Conservation (phyloP, 1,140 invertebrate genomes). For the Cydia amplana region DNA sequence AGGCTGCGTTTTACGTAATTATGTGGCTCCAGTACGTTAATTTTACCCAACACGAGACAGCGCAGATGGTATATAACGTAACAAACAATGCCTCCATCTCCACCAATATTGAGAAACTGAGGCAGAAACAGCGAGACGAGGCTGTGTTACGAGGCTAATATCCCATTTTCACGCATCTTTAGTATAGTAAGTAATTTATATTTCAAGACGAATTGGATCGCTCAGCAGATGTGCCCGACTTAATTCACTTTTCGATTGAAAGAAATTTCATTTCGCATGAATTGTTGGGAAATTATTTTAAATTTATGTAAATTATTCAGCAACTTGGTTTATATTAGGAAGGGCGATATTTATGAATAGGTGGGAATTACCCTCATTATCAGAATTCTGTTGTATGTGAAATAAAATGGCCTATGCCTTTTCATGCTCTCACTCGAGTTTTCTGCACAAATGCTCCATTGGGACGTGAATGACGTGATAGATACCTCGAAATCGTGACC, state of each 20-base stretch:
- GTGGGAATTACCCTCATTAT: background rate
- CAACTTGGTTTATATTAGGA: conserved; percentile 1
- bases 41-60: background rate
- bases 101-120: background rate
- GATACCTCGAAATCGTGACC: background rate
- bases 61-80: background rate
- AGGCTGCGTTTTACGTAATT: background rate
- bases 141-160: background rate
- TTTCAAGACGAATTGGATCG: conserved; percentile 11
- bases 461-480: too few relatives aligned
- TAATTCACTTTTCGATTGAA: conserved; percentile 27
- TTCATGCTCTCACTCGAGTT: background rate
- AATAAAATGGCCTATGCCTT: background rate
- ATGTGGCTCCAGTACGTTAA: background rate
- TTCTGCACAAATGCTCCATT: background rate
- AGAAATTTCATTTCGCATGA: conserved; percentile 22
- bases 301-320: conserved; percentile 30
- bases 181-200: conserved; percentile 26
- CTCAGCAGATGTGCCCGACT: conserved; percentile 23
- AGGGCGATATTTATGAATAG: conserved; percentile 1
- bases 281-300: conserved; percentile 29
- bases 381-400: background rate
- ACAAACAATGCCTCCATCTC: background rate
- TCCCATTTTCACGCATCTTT: conserved; percentile 26
- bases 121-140: background rate